A percentile compares a stretch with the other conserved stretches of the same genome.
Conservation (phyloP, 2,888 invertebrate genomes). For the Pherbina coryleti region DNA sequence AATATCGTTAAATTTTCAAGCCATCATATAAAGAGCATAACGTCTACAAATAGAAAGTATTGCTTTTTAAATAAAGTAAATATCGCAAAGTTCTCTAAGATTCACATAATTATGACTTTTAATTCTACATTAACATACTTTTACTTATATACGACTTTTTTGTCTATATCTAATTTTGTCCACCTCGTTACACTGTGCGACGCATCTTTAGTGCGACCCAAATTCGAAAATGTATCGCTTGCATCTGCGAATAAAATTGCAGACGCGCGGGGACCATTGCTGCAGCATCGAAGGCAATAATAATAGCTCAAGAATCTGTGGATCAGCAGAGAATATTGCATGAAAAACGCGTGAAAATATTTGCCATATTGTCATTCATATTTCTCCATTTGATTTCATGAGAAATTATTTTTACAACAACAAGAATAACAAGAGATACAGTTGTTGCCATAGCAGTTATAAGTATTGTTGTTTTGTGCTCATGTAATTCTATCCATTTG, state of each 20-base stretch:
- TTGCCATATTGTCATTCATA: neutral
- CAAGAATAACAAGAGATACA: neutral
- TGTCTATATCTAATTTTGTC: too few relatives aligned
- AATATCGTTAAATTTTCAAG: too few relatives aligned
- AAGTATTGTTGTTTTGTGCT: neutral
- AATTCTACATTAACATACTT: too few relatives aligned
- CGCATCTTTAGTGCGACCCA: slow-evolving; percentile 8
- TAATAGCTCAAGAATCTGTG: neutral
- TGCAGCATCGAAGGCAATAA: neutral
- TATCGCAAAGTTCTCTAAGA: too few relatives aligned
- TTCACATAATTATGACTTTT: too few relatives aligned
- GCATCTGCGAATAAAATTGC: neutral
- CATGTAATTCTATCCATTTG: slow-evolving; percentile 17
- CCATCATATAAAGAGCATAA: too few relatives aligned
- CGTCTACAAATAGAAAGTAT: too few relatives aligned
- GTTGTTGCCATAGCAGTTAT: neutral
- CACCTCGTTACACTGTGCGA: neutral
- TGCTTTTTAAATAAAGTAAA: too few relatives aligned
- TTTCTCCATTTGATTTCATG: slow-evolving; percentile 15
- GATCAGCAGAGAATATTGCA: neutral
- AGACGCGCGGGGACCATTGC: neutral
- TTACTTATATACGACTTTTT: too few relatives aligned
- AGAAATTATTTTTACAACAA: slow-evolving; percentile 8
- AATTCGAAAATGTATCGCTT: slow-evolving; percentile 12
- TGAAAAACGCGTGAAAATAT: slow-evolving; percentile 10